Base-by-base conservation (phyloP, 2,113 vertebrate genomes). In the Paedocypris sp. region DNA sequence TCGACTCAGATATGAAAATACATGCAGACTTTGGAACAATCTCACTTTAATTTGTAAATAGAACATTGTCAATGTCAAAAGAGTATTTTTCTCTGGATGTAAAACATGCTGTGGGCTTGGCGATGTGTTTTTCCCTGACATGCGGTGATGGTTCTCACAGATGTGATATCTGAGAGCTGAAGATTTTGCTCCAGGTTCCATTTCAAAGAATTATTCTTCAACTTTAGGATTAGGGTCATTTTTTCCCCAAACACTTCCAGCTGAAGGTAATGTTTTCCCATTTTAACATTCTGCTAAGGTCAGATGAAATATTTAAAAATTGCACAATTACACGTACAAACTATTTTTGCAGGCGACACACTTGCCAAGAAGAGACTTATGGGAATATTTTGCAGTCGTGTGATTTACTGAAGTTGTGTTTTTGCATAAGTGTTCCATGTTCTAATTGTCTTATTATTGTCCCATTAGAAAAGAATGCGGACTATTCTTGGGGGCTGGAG, bases 81-180 rank as follows among this genome's bases (percentile, higher is more conserved):
- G n/a, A n/a, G n/a, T n/a, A n/a, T 74, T 79, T 16, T 1, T 73
- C 65, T 52, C 69, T 66, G 47, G 72, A 79, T 76, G 64, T 66
- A 73, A 61, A 77, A 78, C 76, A 66, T 70, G 75, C 80, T 77
- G 68, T n/a, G n/a, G n/a, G n/a, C n/a, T n/a, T n/a, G n/a, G n/a
- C n/a, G n/a, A n/a, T n/a, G n/a, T 77, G 62, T n/a, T 58, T 39
- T 76, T 77, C 80, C 75, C 48, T 73, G 81, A 80, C 22, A 59
- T 61, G 68, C 65, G 60, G 35, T 80, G 77, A 87, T 86, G 64
- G 54, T 56, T 74, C 70, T 76, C 72, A 78, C 83, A 87, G 80
- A 80, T 81, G 81, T 83, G 83, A 69, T 80, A 79, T 71, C 62
- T 73, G 80, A 83, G 78, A 65, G 29, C 35, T 59, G 20, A 50